Evolutionary conservation across 2,888 invertebrate species (phyloP).

Genomic region (Trissolcus brochymenae): DNA sequence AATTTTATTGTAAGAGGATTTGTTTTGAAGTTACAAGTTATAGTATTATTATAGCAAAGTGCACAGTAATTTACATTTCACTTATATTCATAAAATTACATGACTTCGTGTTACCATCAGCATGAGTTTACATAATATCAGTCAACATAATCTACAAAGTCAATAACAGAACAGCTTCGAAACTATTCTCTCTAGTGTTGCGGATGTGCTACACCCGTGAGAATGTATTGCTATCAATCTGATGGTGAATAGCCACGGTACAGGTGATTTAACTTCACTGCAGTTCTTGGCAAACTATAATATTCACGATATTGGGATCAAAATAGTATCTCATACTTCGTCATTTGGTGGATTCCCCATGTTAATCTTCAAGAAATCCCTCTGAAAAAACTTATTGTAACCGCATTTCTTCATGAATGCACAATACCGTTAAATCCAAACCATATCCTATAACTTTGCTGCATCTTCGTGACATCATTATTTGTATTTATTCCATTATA

Average conservation of each 20-base stretch:
- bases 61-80: no score
- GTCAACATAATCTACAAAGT: conserved; percentile 41
- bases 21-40: no score
- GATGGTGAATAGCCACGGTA: conserved; percentile 27
- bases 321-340: conserved; percentile 42
- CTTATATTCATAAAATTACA: conserved; percentile 13
- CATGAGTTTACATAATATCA: conserved; percentile 28
- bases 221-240: conserved; percentile 28
- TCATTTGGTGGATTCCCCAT: conserved; percentile 19
- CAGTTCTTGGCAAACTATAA: conserved; percentile 32
- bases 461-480: no score
- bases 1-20: not conserved
- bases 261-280: conserved; percentile 41
- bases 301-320: conserved; percentile 28
- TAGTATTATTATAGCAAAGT: no score
- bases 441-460: not conserved
- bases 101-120: conserved; percentile 5
- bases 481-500: no score
- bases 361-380: conserved; percentile 15
- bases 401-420: no score
- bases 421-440: conserved; percentile 39
- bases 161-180: conserved; percentile 36
- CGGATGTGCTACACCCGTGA: conserved; percentile 17
- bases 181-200: conserved; percentile 43
- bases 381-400: not conserved